These are phyloP conservation scores for Puffinus mauretanicus DNA, from an alignment of 2,113 vertebrate genomes.

Conservation along the genomic window DNA sequence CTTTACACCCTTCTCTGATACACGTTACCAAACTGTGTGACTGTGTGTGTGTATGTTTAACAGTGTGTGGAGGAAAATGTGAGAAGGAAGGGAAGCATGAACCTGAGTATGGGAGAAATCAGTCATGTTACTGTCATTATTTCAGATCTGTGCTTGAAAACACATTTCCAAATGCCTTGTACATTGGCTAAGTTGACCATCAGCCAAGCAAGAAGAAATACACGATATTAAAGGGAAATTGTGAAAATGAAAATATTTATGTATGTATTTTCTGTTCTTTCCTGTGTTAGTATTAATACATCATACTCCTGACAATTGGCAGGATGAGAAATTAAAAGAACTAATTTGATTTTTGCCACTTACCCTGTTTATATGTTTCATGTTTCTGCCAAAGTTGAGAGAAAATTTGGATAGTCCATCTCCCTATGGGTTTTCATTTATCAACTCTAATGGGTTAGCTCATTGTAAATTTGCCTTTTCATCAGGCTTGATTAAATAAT, in stretches of 20 bases:
- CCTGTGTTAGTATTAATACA: background rate
- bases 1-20: slow-evolving; percentile 30
- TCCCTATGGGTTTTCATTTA: background rate
- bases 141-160: slow-evolving; percentile 8
- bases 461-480: background rate
- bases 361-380: background rate
- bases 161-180: background rate
- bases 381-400: background rate
- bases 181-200: background rate
- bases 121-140: background rate
- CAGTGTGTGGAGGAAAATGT: background rate
- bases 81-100: background rate
- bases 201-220: background rate
- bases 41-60: background rate
- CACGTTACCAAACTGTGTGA: background rate
- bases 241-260: background rate
- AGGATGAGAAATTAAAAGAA: background rate
- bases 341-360: background rate
- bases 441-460: background rate
- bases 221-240: background rate
- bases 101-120: background rate
- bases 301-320: background rate
- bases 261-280: background rate
- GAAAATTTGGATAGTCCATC: background rate
- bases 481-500: background rate